These are phyloP conservation scores for Dipus sagitta DNA, from an alignment of 2,797 vertebrate genomes.

Conservation along the genomic window DNA sequence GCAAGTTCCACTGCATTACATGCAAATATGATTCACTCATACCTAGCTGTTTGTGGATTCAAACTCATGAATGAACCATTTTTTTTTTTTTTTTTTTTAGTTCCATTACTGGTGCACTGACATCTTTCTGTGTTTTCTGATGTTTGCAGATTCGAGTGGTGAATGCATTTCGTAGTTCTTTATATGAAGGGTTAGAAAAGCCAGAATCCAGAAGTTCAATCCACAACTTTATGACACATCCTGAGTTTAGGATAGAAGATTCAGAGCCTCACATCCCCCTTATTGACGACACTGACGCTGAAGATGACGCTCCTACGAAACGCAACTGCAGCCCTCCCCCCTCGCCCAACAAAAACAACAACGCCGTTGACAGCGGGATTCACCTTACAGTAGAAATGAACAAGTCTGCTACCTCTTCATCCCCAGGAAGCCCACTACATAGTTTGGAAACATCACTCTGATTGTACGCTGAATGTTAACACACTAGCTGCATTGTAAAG, in stretches of 20 bases:
- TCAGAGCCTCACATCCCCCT: slow-evolving; percentile 99
- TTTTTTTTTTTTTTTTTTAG: slow-evolving; percentile 6
- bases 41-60: slow-evolving; percentile 91
- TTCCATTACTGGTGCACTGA: slow-evolving; percentile 71
- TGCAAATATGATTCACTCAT: slow-evolving; percentile 91
- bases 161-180: slow-evolving; percentile 99
- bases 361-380: slow-evolving; percentile 96
- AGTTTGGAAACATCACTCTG: slow-evolving; percentile 99
- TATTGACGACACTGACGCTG: slow-evolving; percentile 98
- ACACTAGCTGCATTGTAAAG: slow-evolving; percentile 91
- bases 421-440: slow-evolving; percentile 98
- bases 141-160: slow-evolving; percentile 98
- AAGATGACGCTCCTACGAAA: slow-evolving; percentile 99
- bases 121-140: slow-evolving; percentile 62
- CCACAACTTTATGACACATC: slow-evolving; percentile 99
- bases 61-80: slow-evolving; percentile 90
- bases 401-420: slow-evolving; percentile 95
- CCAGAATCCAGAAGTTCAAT: slow-evolving; percentile 98
- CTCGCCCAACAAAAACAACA: slow-evolving; percentile 99
- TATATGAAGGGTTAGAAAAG: slow-evolving; percentile 99
- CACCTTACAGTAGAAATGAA: slow-evolving; percentile 96
- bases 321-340: slow-evolving; percentile 94
- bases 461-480: slow-evolving; percentile 93
- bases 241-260: slow-evolving; percentile 99
- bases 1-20: slow-evolving; percentile 93